phyloP scores from a whole-genome alignment of 1,140 invertebrate genomes.

The Goniozus legneri region DNA sequence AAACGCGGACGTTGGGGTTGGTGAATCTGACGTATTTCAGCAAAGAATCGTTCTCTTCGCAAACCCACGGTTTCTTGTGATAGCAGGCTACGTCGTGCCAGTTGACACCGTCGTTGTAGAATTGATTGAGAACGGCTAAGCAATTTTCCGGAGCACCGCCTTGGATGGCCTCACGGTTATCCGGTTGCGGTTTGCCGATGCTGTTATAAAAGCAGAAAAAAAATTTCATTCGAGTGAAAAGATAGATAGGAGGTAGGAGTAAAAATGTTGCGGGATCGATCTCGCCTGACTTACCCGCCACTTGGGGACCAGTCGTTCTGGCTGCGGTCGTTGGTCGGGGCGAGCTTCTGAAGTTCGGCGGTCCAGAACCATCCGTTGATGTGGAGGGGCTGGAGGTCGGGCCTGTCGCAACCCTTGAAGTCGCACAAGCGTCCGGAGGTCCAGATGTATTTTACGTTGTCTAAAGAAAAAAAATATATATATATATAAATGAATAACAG shows the following conservation, averaged over 20 bases:
- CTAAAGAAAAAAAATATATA: conserved; percentile 29
- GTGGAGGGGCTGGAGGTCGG: conserved; percentile 71
- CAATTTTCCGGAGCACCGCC: conserved; percentile 77
- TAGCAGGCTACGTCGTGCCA: conserved; percentile 86
- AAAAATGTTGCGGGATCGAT: too few species aligned
- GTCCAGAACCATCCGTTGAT: conserved; percentile 88
- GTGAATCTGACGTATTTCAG: conserved; percentile 76
- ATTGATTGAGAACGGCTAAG: conserved; percentile 75
- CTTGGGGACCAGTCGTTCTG: conserved; percentile 81
- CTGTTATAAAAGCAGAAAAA: conserved; percentile 28
- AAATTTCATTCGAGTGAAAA: too few species aligned
- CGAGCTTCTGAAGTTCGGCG: conserved; percentile 73
- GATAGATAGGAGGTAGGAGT: too few species aligned
- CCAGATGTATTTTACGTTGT: conserved; percentile 77
- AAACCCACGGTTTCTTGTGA: conserved; percentile 78
- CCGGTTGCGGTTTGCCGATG: conserved; percentile 75
- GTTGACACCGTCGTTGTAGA: conserved; percentile 82
- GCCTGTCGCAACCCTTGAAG: conserved; percentile 77
- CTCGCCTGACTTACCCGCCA: conserved; percentile 65
- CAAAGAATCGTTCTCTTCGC: conserved; percentile 77
- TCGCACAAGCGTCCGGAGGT: conserved; percentile 81
- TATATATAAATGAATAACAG: too few species aligned
- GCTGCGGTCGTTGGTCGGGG: conserved; percentile 68
- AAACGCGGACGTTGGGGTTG: conserved; percentile 70
- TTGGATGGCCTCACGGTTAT: conserved; percentile 75